These are phyloP conservation scores for Plectrocnemia conspersa DNA, from an alignment of 1,140 invertebrate genomes.

Conservation along the genomic window DNA sequence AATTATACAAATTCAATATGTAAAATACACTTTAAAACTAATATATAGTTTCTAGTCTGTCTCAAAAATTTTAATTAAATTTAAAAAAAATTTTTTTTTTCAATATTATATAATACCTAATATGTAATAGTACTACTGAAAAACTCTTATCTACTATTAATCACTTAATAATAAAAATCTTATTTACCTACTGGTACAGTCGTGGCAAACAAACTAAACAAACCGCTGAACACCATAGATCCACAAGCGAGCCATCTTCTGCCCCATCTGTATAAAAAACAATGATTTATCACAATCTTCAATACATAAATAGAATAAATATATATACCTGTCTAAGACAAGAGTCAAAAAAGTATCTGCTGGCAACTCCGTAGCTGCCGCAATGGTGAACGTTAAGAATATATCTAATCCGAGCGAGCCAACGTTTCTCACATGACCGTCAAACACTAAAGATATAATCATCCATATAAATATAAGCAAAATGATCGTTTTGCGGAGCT, in stretches of 20 bases:
- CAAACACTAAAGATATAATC: constrained; percentile 79
- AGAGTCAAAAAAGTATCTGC: constrained; percentile 77
- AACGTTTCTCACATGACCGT: constrained; percentile 80
- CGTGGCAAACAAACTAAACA: constrained; percentile 73
- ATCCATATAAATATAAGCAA: constrained; percentile 80
- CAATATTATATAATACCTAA: too few relatives aligned
- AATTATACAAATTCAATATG: too few relatives aligned
- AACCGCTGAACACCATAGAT: constrained; percentile 71
- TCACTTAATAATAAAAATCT: neutral
- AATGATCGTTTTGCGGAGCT: constrained; percentile 65
- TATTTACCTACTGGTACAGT: constrained; percentile 61
- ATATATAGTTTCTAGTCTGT: too few relatives aligned
- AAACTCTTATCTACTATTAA: too few relatives aligned
- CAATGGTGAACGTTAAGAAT: constrained; percentile 79
- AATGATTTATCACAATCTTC: neutral
- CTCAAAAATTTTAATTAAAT: too few relatives aligned
- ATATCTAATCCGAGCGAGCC: constrained; percentile 73
- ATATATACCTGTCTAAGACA: constrained; percentile 59
- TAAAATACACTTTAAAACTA: too few relatives aligned
- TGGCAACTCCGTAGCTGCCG: constrained; percentile 75
- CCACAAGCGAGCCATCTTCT: constrained; percentile 78
- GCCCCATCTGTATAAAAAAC: constrained; percentile 57
- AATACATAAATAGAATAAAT: neutral
- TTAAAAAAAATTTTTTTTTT: too few relatives aligned
- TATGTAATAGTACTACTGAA: too few relatives aligned